Evolutionary conservation across 2,888 invertebrate genomes (phyloP).

Genomic region (Acrobasis suavella): DNA sequence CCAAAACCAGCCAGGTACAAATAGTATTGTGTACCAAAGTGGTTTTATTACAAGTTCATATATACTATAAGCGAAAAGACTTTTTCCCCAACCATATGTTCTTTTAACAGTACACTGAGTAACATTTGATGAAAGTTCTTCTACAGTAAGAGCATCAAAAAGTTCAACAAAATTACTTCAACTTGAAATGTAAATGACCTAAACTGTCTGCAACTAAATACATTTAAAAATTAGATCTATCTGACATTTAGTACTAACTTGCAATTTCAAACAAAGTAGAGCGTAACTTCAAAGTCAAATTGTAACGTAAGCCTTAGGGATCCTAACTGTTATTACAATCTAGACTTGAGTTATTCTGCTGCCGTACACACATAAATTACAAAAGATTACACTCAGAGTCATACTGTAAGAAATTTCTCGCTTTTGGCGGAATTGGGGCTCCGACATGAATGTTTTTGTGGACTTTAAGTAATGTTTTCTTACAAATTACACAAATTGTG

Average conservation of each 20-base stretch:
- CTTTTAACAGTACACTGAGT: no score
- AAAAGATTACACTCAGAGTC: slow-evolving; percentile 8
- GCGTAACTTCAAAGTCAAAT: slow-evolving; percentile 2
- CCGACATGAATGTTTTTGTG: background rate
- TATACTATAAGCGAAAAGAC: no score
- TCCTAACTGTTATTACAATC: slow-evolving; percentile 16
- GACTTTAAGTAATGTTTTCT: background rate
- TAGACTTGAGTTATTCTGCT: slow-evolving; percentile 18
- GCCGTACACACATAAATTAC: slow-evolving; percentile 17
- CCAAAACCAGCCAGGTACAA: no score
- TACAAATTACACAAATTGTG: background rate
- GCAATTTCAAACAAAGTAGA: slow-evolving; percentile 1
- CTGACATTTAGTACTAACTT: background rate
- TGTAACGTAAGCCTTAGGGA: slow-evolving; percentile 14
- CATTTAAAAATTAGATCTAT: background rate
- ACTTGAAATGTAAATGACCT: background rate
- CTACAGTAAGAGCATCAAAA: no score
- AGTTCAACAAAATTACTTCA: no score
- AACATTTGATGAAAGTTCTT: no score
- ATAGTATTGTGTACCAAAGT: no score
- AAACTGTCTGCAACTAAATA: background rate
- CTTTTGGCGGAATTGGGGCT: slow-evolving; percentile 16
- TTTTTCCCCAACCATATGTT: no score
- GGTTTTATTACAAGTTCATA: no score
- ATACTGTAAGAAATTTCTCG: slow-evolving; percentile 4